Base-by-base conservation (phyloP, 1,140 invertebrate genomes). In the Ips typographus region DNA sequence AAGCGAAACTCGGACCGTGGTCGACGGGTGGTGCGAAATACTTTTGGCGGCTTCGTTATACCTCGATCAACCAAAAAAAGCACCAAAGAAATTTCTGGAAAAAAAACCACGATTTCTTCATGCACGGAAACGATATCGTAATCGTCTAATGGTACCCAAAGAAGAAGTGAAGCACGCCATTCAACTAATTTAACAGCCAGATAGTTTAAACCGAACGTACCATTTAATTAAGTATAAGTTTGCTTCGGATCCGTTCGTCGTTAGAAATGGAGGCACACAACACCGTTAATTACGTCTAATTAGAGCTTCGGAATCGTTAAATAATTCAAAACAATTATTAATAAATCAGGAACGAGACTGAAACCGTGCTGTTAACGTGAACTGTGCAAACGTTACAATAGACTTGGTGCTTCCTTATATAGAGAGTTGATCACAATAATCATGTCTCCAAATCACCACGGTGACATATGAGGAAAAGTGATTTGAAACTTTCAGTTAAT, bases 21-120 rank as follows among this genome's bases (percentile, higher is more conserved):
- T 71, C 67, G 36, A 65, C 73, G 73, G 73, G 72, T 75, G 73
- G 73, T 75, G 73, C 70, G 73, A 75, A 75, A 75, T 75, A 75
- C 69, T 72, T 52, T 66, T 63, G 8, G 36, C 60, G 38, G 38
- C 40, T n/a, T 39, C 38, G 40, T 59, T 38, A 59, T 38, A 49
- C 3, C 44, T 49, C 22, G 44, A 49, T 6, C 7, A 8, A 49
- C 44, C 2, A 6, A 8, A 22, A 49, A 49, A 49, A 49, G 44
- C 7, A 49, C 44, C 6, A 49, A 49, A 22, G 22, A 22, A 22
- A 22, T 22, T 22, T 22, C 22, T 22, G 22, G 44, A 49, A 3
- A 49, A 22, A 22, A 49, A 22, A 6, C 44, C 22, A 49, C 44
- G 44, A 8, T 22, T 49, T 49, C 44, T 22, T 22, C 22, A 22